Conservation (phyloP, 2,888 invertebrate genomes). For the Apantesis nais region DNA sequence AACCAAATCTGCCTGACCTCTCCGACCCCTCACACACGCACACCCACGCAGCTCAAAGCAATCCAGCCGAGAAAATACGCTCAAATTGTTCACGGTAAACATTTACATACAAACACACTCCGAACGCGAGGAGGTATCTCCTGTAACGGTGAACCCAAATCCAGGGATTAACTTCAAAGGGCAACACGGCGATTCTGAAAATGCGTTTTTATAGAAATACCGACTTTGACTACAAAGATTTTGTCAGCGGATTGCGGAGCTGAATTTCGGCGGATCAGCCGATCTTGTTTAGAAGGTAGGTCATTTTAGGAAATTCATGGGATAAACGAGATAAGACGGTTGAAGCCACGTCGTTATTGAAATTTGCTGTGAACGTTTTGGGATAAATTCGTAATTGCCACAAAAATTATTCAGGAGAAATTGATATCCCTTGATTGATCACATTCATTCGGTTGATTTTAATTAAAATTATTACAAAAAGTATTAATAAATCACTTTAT, state of each 20-base stretch:
- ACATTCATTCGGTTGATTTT: background rate
- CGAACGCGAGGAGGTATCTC: constrained; percentile 52
- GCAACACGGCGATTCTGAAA: constrained; percentile 73
- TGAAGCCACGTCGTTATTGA: constrained; percentile 52
- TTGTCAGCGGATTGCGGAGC: constrained; percentile 71
- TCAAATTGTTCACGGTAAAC: constrained; percentile 63
- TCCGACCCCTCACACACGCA: constrained; percentile 30
- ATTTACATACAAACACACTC: constrained; percentile 61
- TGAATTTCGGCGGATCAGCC: constrained; percentile 64
- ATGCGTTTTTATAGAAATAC: constrained; percentile 82
- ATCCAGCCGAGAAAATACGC: constrained; percentile 54
- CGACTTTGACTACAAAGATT: constrained; percentile 75
- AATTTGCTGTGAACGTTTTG: constrained; percentile 51
- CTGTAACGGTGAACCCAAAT: constrained; percentile 64
- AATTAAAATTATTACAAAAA: background rate
- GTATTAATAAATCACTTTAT: no score
- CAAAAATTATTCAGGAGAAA: constrained; percentile 24
- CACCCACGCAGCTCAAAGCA: constrained; percentile 47
- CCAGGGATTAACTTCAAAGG: constrained; percentile 82
- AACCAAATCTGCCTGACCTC: constrained; percentile 51
- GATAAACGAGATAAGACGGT: constrained; percentile 47
- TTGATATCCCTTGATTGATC: background rate
- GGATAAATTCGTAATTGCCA: constrained; percentile 37
- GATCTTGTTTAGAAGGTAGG: constrained; percentile 67
- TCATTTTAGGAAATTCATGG: constrained; percentile 58